These are phyloP conservation scores for Empis stercorea DNA, from an alignment of 2,888 invertebrate species.

Conservation along the genomic window DNA sequence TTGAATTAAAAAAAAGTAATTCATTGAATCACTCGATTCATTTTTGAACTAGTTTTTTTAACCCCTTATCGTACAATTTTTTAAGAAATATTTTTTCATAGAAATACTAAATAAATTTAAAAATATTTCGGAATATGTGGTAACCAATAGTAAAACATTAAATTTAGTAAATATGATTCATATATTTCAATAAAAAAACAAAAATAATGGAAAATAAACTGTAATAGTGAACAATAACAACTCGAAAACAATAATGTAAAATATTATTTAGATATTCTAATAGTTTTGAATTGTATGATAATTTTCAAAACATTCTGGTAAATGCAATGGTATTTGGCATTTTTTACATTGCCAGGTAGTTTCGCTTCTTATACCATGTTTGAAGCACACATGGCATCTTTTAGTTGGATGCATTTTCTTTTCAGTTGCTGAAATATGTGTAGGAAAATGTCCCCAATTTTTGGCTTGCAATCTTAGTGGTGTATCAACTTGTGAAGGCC, in stretches of 20 bases:
- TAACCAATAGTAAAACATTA: no score
- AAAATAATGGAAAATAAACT: background rate
- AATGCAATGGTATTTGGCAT: background rate
- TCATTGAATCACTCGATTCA: no score
- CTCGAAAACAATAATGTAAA: no score
- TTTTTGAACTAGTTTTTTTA: no score
- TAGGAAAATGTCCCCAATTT: conserved; percentile 2
- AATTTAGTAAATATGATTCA: no score
- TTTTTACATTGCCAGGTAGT: background rate
- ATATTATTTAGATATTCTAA: background rate
- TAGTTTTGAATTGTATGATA: background rate
- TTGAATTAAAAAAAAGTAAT: no score
- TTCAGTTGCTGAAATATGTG: conserved; percentile 1
- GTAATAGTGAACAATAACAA: no score
- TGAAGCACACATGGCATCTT: background rate
- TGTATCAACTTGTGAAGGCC: background rate
- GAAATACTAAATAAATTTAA: no score
- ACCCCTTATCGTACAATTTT: no score
- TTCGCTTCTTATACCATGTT: background rate
- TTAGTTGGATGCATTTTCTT: conserved; percentile 4
- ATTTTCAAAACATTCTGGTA: background rate
- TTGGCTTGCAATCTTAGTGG: background rate
- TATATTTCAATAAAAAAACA: background rate
- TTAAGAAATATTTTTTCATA: no score
- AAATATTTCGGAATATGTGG: no score